Percentiles rank a stretch among this genome's conserved stretches.
These are phyloP conservation scores for Astreopora myriophthalma DNA, from an alignment of 64 coral and sea anemone species.

Conservation along the genomic window DNA sequence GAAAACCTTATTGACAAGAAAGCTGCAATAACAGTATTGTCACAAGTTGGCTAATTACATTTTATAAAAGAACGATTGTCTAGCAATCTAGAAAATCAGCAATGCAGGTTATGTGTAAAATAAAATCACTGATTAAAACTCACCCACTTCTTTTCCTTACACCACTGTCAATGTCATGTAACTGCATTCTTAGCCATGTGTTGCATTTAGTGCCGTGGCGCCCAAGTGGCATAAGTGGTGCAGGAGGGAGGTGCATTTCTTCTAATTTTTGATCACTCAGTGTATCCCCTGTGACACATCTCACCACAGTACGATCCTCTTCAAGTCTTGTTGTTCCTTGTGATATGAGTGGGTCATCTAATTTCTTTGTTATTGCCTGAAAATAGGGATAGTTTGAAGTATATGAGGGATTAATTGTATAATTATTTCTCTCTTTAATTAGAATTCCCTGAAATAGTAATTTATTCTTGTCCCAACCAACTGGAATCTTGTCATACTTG, in stretches of 20 bases:
- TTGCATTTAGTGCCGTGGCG: slow-evolving; percentile 82
- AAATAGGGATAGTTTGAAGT: background rate
- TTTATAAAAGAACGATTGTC: too few species aligned
- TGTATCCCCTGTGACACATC: slow-evolving; percentile 82
- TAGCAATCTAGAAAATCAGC: too few species aligned
- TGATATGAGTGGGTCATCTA: slow-evolving; percentile 87
- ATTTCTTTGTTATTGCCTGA: slow-evolving; percentile 83
- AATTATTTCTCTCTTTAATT: too few species aligned
- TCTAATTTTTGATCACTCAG: slow-evolving; percentile 77
- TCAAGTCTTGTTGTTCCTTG: slow-evolving; percentile 77
- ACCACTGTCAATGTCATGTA: slow-evolving; percentile 93
- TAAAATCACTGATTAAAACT: background rate
- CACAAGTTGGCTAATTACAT: too few species aligned
- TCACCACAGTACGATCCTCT: slow-evolving; percentile 87
- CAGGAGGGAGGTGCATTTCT: slow-evolving; percentile 67
- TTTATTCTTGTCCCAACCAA: too few species aligned
- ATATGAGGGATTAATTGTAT: too few species aligned
- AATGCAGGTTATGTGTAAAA: too few species aligned
- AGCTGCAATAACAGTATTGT: too few species aligned
- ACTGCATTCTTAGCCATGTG: slow-evolving; percentile 95
- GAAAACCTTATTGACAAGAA: too few species aligned
- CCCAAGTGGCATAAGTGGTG: slow-evolving; percentile 89
- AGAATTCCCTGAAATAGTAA: too few species aligned
- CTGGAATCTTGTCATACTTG: too few species aligned
- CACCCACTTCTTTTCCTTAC: slow-evolving; percentile 88